Base-by-base conservation (phyloP, 2,888 invertebrate species). In the Amiota minor region DNA sequence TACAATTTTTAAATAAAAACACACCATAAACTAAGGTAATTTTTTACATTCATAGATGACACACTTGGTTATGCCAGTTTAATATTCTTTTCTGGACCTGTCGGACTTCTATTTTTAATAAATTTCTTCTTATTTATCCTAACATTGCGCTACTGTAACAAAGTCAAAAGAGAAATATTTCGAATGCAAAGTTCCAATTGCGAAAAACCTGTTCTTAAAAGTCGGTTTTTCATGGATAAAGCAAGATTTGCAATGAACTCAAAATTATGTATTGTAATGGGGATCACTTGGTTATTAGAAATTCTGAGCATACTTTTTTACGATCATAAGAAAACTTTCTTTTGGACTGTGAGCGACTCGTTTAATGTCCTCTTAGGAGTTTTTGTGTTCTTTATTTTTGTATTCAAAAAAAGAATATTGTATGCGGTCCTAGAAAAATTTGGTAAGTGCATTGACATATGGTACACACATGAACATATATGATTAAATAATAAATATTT, bases 231-330 rank as follows among this genome's bases (percentile, higher is more conserved):
- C 68, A 91, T 93, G 65, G 93, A 95, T 59, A 93, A 92, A 88
- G 93, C 93, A 16, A 94, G 95, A 85, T 93, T 95, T 78, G 89
- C 92, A 47, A 91, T 95, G 90, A 94, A 94, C 74, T 91, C 93
- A 0, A 95, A 95, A 85, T 89, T 95, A 1, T 95, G 95, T 90
- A 90, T 95, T 75, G 94, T 95, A 64, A 95, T 95, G 95, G 95
- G 95, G 0, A 92, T 95, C 0, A 92, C 93, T 0, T 95, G 95
- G 94, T 89, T 93, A 2, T 91, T 93, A 64, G 95, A 95, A 88
- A 89, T 94, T 8, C 83, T 93, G 12, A 93, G 94, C 6, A 92
- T 92, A 1, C 77, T 93, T 45, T 89, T 92, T 64, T 87, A 90
- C 55, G 88, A 92, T 80, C 91, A 92, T 74, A 87, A 87, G 89